phyloP scores from a whole-genome alignment of 2,113 vertebrate genomes.

The Ploceus nigricollis region DNA sequence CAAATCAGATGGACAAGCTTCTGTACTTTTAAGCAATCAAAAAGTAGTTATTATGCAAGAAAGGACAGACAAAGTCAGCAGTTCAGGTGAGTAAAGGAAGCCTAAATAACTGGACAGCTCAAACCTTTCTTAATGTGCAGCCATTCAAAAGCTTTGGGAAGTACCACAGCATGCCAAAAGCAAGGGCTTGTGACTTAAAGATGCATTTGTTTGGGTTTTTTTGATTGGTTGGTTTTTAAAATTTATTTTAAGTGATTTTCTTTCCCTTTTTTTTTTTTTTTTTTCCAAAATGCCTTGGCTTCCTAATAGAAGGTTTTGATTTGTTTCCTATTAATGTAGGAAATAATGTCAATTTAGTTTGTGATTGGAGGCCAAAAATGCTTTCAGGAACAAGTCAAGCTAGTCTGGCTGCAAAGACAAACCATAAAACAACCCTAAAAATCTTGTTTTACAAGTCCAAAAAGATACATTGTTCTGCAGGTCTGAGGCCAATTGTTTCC shows the following conservation, averaged over 20 bases:
- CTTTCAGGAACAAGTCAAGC: conserved; percentile 54
- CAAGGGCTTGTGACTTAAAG: conserved; percentile 55
- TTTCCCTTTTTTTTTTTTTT: not conserved
- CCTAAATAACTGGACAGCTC: conserved; percentile 66
- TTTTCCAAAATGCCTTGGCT: not conserved
- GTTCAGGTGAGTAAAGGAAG: conserved; percentile 66
- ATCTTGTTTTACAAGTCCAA: conserved; percentile 70
- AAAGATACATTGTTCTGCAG: conserved; percentile 81
- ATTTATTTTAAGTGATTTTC: not conserved
- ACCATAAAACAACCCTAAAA: not conserved
- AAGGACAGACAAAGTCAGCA: conserved; percentile 79
- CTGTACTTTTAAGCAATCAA: conserved; percentile 83
- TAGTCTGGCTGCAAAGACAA: conserved; percentile 60
- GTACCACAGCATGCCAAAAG: conserved; percentile 62
- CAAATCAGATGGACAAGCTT: conserved; percentile 79
- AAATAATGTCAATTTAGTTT: conserved; percentile 50
- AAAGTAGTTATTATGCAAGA: conserved; percentile 76
- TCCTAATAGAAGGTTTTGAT: not conserved
- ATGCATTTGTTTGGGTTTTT: conserved; percentile 2
- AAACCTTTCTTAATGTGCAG: conserved; percentile 68
- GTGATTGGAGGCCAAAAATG: conserved; percentile 53
- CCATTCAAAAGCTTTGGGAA: conserved; percentile 60
- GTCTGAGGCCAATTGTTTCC: conserved; percentile 68
- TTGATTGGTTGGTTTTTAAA: not conserved
- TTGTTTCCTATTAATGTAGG: conserved; percentile 29